Evolutionary conservation across 92 coral and sea anemone species (phyloP).

Genomic region (Bergia sp.): DNA sequence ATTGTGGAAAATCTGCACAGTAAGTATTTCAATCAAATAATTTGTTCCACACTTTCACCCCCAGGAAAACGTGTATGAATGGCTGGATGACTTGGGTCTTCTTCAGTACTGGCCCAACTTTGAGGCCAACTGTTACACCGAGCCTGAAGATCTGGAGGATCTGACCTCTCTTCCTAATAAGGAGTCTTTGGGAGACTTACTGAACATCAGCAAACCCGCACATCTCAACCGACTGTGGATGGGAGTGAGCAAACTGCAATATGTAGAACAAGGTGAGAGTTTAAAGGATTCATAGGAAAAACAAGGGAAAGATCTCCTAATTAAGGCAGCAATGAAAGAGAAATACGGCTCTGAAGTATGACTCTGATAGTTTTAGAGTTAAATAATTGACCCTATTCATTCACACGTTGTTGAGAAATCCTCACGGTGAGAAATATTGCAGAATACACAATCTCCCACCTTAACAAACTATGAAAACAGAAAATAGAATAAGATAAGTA

Average conservation of each 20-base stretch:
- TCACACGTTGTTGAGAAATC: no score
- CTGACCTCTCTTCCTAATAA: slow-evolving; percentile 25
- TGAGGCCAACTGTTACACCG: slow-evolving; percentile 35
- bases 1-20: not conserved
- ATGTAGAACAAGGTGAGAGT: slow-evolving; percentile 28
- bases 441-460: no score
- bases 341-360: no score
- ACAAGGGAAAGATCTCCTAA: not conserved
- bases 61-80: slow-evolving; percentile 35
- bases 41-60: not conserved
- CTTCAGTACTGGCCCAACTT: slow-evolving; percentile 42
- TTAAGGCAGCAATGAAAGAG: not conserved
- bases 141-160: slow-evolving; percentile 41
- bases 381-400: no score
- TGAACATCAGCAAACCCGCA: slow-evolving; percentile 40
- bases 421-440: no score
- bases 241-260: slow-evolving; percentile 33
- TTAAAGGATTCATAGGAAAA: no score
- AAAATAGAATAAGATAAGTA: no score
- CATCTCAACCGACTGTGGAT: slow-evolving; percentile 44
- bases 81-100: slow-evolving; percentile 36
- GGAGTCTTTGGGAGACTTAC: slow-evolving; percentile 27
- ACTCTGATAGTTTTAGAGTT: no score
- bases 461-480: no score
- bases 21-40: not conserved